Conservation (phyloP, 1,140 invertebrate genomes). For the Lepidurus packardi region DNA sequence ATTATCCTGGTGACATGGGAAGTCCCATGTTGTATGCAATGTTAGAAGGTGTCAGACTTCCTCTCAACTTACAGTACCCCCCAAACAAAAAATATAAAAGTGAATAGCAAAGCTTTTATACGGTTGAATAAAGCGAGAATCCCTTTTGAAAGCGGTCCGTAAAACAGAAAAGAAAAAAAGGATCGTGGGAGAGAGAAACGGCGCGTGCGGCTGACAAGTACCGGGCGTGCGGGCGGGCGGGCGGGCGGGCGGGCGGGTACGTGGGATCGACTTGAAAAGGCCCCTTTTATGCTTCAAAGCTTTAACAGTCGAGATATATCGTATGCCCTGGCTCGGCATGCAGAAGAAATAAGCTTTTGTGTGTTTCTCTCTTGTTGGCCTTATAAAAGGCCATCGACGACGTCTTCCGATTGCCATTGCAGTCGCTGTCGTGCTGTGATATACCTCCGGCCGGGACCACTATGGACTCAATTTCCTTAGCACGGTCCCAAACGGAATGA, state of each 20-base stretch:
- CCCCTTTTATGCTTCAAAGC: background rate
- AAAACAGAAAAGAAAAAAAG: background rate
- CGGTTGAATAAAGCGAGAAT: too few relatives aligned
- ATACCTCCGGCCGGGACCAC: too few relatives aligned
- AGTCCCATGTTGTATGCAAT: background rate
- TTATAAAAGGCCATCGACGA: conserved; percentile 16
- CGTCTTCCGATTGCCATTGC: conserved; percentile 13
- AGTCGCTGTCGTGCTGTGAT: background rate
- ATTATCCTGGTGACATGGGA: background rate
- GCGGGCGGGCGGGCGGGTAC: too few relatives aligned
- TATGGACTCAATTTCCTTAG: too few relatives aligned
- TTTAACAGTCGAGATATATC: background rate
- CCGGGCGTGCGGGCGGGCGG: too few relatives aligned
- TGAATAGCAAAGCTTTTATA: too few relatives aligned
- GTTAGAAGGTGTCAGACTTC: conserved; percentile 4
- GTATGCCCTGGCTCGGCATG: background rate
- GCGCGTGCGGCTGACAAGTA: conserved; percentile 12
- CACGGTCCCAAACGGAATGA: too few relatives aligned
- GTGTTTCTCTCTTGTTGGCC: background rate
- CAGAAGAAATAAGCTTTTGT: background rate
- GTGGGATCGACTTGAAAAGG: background rate
- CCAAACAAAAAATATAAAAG: too few relatives aligned
- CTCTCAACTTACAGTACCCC: background rate
- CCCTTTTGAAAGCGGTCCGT: too few relatives aligned
- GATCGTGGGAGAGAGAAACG: background rate